phyloP scores from a whole-genome alignment of 2,113 vertebrate species.

The Tiliqua scincoides region DNA sequence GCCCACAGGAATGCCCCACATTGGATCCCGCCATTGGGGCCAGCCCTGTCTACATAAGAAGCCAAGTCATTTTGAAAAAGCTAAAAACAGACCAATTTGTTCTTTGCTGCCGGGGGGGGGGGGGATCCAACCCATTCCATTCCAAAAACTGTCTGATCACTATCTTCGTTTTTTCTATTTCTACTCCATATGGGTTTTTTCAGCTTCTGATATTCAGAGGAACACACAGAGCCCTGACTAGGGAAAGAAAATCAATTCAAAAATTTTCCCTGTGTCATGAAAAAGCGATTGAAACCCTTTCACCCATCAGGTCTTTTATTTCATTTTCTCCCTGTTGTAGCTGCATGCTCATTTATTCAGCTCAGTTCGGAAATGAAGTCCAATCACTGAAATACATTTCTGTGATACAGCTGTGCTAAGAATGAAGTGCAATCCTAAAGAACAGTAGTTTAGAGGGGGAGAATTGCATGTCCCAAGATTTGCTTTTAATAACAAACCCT shows the following conservation, averaged over 20 bases:
- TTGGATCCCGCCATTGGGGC: too few species aligned
- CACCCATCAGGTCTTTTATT: conserved; percentile 11
- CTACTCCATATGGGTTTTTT: neutral
- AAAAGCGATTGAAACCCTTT: conserved; percentile 30
- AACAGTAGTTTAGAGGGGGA: neutral
- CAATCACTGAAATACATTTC: conserved; percentile 15
- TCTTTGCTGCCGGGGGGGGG: neutral
- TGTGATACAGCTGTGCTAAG: neutral
- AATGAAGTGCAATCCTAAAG: conserved; percentile 14
- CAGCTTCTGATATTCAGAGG: conserved; percentile 13
- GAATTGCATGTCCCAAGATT: neutral
- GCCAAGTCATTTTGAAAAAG: neutral
- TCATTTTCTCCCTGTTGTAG: conserved; percentile 20
- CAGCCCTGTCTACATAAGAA: too few species aligned
- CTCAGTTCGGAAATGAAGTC: conserved; percentile 21
- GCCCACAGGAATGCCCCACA: too few species aligned
- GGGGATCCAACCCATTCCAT: neutral
- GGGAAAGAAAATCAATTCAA: neutral
- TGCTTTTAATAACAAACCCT: conserved; percentile 15
- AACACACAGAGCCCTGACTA: conserved; percentile 26
- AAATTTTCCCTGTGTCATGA: neutral
- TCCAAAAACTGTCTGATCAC: neutral
- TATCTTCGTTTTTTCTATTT: conserved; percentile 29
- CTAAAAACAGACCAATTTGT: neutral
- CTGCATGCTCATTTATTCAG: conserved; percentile 27